Base-by-base conservation (phyloP, 2,113 vertebrate species). In the Neotragus pygmaeus region DNA sequence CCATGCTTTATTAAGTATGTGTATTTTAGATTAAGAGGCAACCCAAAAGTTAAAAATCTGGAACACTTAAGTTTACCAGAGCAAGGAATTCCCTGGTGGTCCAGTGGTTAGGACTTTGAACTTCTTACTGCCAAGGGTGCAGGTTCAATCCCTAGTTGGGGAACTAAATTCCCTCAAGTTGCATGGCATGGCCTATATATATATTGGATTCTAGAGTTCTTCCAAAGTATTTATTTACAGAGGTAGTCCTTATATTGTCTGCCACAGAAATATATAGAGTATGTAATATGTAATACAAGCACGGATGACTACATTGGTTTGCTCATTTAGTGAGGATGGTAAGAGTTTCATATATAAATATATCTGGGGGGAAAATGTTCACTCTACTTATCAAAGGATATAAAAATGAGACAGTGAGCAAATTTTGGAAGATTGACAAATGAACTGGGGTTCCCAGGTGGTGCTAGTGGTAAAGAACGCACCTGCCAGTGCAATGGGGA, bases 21-120 rank as follows among this genome's bases (percentile, higher is more conserved):
- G 30, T 97, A 28, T 93, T 96, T 96, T 70, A 85, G 60, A 58
- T 95, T 88, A 95, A 86, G 51, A 93, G 92, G 23, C 82, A 89
- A 83, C 58, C 16, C 30, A 19, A 80, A 93, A 82, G 43, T 91
- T 70, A 64, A 93, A 95, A 77, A 60, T 89, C 83, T 30, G 62
- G 45, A 58, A 87, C 47, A 27, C 17, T 91, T 80, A 93, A 78
- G 77, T 90, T 95, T 96, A 73, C 36, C 64, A 88, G 53, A 97
- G 60, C 78, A 49, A 47, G 45, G 77, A 49, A 80, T 49, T 80
- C 45, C 28, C 28, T 33, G 28, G 77, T 49, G 16, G 77, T 49
- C 45, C 77, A 80, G 16, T 80, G 77, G 47, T 80, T 80, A 80
- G 17, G 47, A 51, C 77, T 51, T 33, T 80, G 45, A 16, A 80